phyloP scores from a whole-genome alignment of 2,113 vertebrate genomes.

The Amblyornis subalaris region DNA sequence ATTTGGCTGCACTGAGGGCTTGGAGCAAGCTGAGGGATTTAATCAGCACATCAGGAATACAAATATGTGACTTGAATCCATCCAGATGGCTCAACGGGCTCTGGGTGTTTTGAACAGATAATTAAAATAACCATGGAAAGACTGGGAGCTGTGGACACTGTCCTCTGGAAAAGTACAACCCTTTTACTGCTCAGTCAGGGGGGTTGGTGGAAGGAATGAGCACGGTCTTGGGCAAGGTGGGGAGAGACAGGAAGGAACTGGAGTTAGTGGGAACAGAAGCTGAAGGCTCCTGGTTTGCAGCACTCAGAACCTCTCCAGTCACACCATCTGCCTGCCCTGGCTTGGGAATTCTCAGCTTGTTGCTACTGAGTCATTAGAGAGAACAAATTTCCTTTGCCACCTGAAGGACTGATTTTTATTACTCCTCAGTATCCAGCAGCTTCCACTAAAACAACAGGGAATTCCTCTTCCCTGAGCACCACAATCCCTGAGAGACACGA shows the following conservation, averaged over 20 bases:
- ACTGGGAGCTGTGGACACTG: background rate
- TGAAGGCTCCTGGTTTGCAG: background rate
- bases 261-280: background rate
- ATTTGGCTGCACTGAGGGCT: background rate
- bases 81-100: background rate
- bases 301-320: background rate
- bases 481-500: rapidly evolving
- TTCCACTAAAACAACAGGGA: background rate
- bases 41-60: background rate
- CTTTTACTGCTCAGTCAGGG: background rate
- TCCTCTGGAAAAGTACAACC: background rate
- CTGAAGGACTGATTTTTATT: background rate
- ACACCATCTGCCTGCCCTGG: background rate
- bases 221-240: background rate
- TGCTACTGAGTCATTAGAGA: background rate
- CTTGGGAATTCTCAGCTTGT: background rate
- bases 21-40: background rate
- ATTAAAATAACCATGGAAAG: background rate
- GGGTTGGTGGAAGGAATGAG: background rate
- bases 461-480: background rate
- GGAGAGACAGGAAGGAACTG: background rate
- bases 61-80: background rate
- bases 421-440: background rate
- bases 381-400: background rate
- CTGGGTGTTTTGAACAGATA: background rate